These are phyloP conservation scores for Sparidentex hasta DNA, from an alignment of 2,797 vertebrate species.

Conservation along the genomic window DNA sequence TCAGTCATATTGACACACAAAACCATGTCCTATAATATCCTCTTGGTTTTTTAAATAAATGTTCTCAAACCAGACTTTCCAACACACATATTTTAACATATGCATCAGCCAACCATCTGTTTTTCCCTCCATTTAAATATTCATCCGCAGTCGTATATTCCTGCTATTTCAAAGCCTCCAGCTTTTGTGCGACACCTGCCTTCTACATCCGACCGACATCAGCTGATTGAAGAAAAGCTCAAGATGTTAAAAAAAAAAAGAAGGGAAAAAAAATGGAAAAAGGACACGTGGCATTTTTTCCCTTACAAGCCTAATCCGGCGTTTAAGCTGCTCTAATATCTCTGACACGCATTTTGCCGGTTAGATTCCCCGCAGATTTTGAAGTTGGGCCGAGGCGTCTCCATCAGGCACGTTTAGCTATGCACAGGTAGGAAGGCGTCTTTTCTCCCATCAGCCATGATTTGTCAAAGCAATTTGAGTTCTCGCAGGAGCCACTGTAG, in stretches of 20 bases:
- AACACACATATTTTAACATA: background rate
- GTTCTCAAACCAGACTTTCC: background rate
- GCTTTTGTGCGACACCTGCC: constrained; percentile 3
- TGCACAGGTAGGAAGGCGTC: constrained; percentile 59
- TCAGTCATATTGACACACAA: background rate
- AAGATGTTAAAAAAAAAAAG: constrained; percentile 23
- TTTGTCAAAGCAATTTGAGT: constrained; percentile 74
- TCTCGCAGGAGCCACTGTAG: constrained; percentile 50
- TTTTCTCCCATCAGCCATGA: constrained; percentile 61
- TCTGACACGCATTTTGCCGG: background rate
- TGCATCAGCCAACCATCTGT: background rate
- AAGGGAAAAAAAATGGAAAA: constrained; percentile 2
- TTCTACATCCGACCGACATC: constrained; percentile 12
- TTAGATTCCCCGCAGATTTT: constrained; percentile 45
- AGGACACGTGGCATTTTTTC: constrained; percentile 31
- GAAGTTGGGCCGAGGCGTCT: constrained; percentile 49
- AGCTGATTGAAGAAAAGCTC: constrained; percentile 17
- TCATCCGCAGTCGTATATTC: too few species aligned
- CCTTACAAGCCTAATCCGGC: constrained; percentile 35
- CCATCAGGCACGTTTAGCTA: constrained; percentile 39
- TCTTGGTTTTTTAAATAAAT: background rate
- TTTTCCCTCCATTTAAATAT: constrained; percentile 5
- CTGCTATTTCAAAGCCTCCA: background rate
- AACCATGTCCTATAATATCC: too few species aligned
- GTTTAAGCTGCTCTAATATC: constrained; percentile 47